Evolutionary conservation across 2,113 vertebrate genomes (phyloP), one percentile per base, ranked within the genome.

Genomic region (Stigmatopora nigra): DNA sequence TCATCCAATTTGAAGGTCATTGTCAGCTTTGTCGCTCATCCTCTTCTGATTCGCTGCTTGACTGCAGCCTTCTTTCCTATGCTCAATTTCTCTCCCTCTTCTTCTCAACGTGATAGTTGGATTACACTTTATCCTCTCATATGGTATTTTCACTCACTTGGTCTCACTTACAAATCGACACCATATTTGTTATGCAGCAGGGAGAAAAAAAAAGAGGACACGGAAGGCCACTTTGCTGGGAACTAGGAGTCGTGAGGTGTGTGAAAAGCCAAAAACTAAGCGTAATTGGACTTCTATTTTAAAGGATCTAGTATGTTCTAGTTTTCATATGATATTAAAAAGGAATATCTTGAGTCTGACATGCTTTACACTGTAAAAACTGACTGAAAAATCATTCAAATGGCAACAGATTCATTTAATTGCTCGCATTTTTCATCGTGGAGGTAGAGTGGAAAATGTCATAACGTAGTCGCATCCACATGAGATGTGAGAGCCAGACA

Each of bases 141-240:
- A 51, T 48, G n/a, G 5, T 16, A 13, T 68, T 68, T 71, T 16
- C 49, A 68, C 25, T 64, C 75, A 79, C 72, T 70, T 80, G 63
- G 63, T 70, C 64, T 68, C 70, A 17, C 58, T 63, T 22, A 68
- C 61, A 5, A 35, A 31, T 66, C 67, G 1, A 10, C 7, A 0
- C 66, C 64, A 44, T 38, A 57, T 61, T 44, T 69, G 64, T 36
- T 44, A 68, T 59, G 41, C 8, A 73, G 62, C 38, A 59, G 45
- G 16, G 25, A 12, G 59, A 64, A 66, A 71, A 55, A 72, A 79
- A 80, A 70, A 63, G 59, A 56, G 75, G 69, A 84, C 78, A 83
- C 46, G 70, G 57, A 81, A 86, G 74, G 82, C 80, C 77, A 83
- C 76, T 84, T 79, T 78, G 51, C 38, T 63, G 45, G 70, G 79